Evolutionary conservation across 2,113 vertebrate genomes (phyloP), one percentile per base, ranked within the genome.

Genomic region (Salvelinus alpinus): DNA sequence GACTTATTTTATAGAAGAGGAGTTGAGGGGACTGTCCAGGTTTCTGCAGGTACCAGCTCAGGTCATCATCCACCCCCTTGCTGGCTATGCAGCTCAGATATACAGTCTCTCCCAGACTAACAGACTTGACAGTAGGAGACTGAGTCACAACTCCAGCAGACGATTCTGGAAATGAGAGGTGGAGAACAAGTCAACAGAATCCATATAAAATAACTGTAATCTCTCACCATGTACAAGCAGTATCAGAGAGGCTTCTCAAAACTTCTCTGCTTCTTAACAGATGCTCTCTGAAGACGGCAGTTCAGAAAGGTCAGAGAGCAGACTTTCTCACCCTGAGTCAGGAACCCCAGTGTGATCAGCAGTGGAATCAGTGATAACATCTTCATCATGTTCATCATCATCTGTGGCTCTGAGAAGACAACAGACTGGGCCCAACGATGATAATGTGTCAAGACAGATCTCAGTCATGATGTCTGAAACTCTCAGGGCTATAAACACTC

Each of bases 1-100:
- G 68, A 29, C 57, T 81, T 24, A 1, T 20, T 0, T 0, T 0
- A 24, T 85, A 83, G 47, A 93, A 87, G 2, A 91, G 85, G 22
- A 78, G 89, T 79, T 91, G 89, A 18, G 88, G 88, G 71, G 73
- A 3, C 57, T 89, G 66, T 72, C 83, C 90, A 38, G 83, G 70
- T 87, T 89, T 92, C 77, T 90, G 85, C 20, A 87, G 85, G 73
- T 90, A 90, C 87, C 87, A 90, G 0, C 31, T 51, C 16, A 88
- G 34, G 76, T 64, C 14, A 78, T 0, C 0, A 54, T 64, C 75
- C 48, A 81, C 75, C 12, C 47, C 3, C 51, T 47, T 75, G 79
- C 74, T 85, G 8, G 72, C 82, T 71, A 54, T 81, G 69, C 82
- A 78, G 1, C 59, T 81, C 76, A 88, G 82, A 71, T 69, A 57